Percentiles rank a stretch among this genome's conserved stretches.
Evolutionary conservation across 2,888 invertebrate species (phyloP).

Genomic region (Tholera decimalis): DNA sequence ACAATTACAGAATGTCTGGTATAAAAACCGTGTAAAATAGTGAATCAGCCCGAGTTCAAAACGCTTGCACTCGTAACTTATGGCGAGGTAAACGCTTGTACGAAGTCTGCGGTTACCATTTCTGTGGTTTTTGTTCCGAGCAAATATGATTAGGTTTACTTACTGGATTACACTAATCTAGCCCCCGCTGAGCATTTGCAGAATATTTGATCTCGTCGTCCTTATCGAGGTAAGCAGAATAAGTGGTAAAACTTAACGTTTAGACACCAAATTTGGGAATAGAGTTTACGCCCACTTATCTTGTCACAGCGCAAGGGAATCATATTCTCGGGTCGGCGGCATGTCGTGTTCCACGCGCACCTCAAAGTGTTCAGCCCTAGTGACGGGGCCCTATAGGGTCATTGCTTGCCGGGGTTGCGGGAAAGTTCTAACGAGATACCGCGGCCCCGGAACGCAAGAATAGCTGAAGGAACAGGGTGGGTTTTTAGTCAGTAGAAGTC

Average conservation of each 20-base stretch:
- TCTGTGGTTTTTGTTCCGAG: conserved; percentile 65
- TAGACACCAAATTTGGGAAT: conserved; percentile 6
- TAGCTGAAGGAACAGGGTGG: too few species aligned
- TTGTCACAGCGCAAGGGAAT: background rate
- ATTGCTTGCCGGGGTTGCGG: too few species aligned
- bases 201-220: conserved; percentile 56
- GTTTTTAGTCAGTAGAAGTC: too few species aligned
- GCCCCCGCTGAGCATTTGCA: conserved; percentile 37
- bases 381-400: too few species aligned
- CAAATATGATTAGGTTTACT: conserved; percentile 66
- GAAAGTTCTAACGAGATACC: too few species aligned
- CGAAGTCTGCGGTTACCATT: conserved; percentile 56
- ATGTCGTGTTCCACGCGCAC: too few species aligned
- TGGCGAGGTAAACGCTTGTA: conserved; percentile 30
- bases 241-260: conserved; percentile 18
- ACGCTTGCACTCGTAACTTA: conserved; percentile 25
- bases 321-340: too few species aligned
- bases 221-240: conserved; percentile 28
- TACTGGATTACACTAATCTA: conserved; percentile 63
- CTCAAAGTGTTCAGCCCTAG: too few species aligned
- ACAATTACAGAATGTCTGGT: too few species aligned
- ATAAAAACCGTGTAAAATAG: background rate
- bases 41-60: background rate
- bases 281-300: background rate
- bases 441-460: too few species aligned